Evolutionary conservation across 2,888 invertebrate genomes (phyloP).

Genomic region (Heliconius erato): DNA sequence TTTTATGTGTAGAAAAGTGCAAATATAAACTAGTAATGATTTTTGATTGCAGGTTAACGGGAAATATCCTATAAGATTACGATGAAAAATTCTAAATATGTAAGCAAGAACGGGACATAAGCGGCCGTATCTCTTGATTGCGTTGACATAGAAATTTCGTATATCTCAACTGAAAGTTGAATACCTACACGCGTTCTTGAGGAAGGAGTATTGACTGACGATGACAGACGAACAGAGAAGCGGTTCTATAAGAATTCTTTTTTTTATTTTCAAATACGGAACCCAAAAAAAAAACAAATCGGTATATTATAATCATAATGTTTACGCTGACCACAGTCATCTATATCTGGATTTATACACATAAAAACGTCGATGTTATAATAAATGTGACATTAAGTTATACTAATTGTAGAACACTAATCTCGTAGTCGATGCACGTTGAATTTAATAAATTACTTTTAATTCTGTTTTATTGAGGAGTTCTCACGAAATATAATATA

Average conservation of each 20-base stretch:
- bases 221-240: background rate
- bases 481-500: background rate
- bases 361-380: constrained; percentile 13
- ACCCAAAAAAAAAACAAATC: background rate
- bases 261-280: background rate
- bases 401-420: constrained; percentile 13
- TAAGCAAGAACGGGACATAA: too few species aligned
- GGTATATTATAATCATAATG: background rate
- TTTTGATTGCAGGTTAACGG: too few species aligned
- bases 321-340: background rate
- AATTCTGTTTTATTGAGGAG: constrained; percentile 11
- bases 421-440: background rate
- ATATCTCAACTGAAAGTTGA: background rate
- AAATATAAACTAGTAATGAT: too few species aligned
- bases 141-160: too few species aligned
- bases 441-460: background rate
- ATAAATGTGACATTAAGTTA: constrained; percentile 10
- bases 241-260: background rate
- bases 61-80: too few species aligned
- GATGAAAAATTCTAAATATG: too few species aligned
- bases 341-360: background rate
- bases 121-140: too few species aligned
- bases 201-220: too few species aligned
- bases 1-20: too few species aligned
- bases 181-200: background rate